Evolutionary conservation across 2,797 vertebrate species (phyloP).

Genomic region (Todus mexicanus): DNA sequence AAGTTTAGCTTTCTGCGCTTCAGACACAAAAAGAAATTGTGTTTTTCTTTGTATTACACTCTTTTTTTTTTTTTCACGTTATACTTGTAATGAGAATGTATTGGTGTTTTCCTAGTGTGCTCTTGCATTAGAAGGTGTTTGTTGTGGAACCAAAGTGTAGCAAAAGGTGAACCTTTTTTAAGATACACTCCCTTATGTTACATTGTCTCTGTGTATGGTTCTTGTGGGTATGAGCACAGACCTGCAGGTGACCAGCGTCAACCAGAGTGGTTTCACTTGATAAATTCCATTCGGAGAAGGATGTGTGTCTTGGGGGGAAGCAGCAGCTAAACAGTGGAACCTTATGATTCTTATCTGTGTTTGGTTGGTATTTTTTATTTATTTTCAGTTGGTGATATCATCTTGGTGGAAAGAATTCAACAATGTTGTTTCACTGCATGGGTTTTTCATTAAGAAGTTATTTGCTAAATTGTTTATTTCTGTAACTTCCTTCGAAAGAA

Average conservation of each 20-base stretch:
- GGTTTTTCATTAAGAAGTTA: not conserved
- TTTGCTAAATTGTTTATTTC: not conserved
- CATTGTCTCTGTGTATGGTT: accelerated
- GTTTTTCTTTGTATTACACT: not conserved
- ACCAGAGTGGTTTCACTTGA: not conserved
- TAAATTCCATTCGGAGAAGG: not conserved
- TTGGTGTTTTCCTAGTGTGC: not conserved
- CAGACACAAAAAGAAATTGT: not conserved
- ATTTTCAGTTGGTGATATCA: not conserved
- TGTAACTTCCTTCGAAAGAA: slow-evolving; percentile 26
- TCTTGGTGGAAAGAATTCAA: not conserved
- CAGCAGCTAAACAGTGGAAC: not conserved
- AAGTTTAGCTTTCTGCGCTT: not conserved
- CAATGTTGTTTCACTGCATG: not conserved
- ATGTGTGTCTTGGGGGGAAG: not conserved
- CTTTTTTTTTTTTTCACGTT: not conserved
- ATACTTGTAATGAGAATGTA: not conserved
- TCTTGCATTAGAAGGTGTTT: not conserved
- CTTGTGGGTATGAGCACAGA: not conserved
- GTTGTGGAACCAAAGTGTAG: not conserved
- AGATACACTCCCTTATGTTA: not conserved
- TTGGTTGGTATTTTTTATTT: not conserved
- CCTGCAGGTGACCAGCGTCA: not conserved
- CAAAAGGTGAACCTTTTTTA: not conserved
- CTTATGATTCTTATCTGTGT: not conserved